A percentile compares a stretch with the other conserved stretches of the same genome.
Conservation (phyloP, 2,113 vertebrate species). For the Archilochus colubris region DNA sequence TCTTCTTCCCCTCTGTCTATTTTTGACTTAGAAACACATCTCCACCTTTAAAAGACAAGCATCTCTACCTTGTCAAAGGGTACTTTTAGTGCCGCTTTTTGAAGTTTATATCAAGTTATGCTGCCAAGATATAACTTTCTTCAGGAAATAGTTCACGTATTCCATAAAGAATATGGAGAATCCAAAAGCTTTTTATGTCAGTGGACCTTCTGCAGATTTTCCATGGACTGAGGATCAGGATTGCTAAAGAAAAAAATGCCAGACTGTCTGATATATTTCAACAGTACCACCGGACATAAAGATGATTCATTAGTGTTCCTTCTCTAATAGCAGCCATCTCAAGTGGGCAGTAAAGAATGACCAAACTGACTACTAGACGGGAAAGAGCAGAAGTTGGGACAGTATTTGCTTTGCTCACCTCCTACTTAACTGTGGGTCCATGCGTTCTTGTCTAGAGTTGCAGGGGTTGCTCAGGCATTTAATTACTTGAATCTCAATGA, state of each 20-base stretch:
- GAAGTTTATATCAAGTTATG: neutral
- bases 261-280: slow-evolving; percentile 31
- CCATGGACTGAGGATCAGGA: slow-evolving; percentile 20
- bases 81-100: neutral
- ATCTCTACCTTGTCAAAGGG: neutral
- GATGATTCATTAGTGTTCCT: slow-evolving; percentile 40
- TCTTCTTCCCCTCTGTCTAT: neutral
- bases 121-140: neutral
- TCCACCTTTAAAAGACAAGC: neutral
- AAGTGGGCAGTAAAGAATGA: slow-evolving; percentile 53
- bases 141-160: neutral
- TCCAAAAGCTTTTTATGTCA: neutral
- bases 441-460: neutral
- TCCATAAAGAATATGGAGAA: neutral
- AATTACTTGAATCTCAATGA: slow-evolving; percentile 60
- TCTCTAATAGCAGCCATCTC: neutral
- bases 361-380: slow-evolving; percentile 36
- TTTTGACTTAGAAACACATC: neutral
- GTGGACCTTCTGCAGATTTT: neutral
- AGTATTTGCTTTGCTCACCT: neutral
- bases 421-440: neutral
- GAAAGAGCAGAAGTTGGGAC: slow-evolving; percentile 11
- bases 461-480: slow-evolving; percentile 43
- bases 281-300: neutral
- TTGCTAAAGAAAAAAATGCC: slow-evolving; percentile 43